Percentiles rank a stretch among this genome's conserved stretches.
These are phyloP conservation scores for Myiozetetes cayanensis DNA, from an alignment of 2,113 vertebrate genomes.

Conservation along the genomic window DNA sequence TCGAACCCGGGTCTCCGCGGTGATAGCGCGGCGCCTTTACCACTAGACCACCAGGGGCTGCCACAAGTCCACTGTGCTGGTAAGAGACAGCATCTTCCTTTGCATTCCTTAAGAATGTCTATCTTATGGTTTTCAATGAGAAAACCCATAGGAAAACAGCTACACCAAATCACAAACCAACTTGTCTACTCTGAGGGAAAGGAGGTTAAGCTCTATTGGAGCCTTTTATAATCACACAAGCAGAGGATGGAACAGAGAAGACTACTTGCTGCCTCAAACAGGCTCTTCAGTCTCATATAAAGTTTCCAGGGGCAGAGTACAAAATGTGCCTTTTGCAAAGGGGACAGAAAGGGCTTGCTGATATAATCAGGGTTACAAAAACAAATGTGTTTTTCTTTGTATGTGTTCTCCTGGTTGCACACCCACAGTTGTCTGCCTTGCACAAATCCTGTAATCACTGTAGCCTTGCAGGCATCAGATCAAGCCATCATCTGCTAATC, in stretches of 20 bases:
- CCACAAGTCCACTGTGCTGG: neutral
- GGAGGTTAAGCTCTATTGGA: neutral
- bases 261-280: neutral
- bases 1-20: too few species aligned
- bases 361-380: neutral
- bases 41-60: too few species aligned
- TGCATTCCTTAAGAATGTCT: neutral
- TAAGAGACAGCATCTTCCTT: neutral
- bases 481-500: neutral
- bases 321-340: neutral
- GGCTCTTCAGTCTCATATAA: neutral
- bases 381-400: neutral
- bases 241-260: neutral
- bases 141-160: neutral
- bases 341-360: neutral
- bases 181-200: neutral
- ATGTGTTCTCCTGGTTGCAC: neutral
- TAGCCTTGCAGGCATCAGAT: neutral
- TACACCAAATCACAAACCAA: neutral
- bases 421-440: neutral
- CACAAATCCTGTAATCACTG: neutral
- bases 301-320: neutral
- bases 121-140: rapidly evolving
- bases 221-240: neutral
- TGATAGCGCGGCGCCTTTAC: too few species aligned